phyloP scores from a whole-genome alignment of 2,888 invertebrate species.

The Aspidapion aeneum region DNA sequence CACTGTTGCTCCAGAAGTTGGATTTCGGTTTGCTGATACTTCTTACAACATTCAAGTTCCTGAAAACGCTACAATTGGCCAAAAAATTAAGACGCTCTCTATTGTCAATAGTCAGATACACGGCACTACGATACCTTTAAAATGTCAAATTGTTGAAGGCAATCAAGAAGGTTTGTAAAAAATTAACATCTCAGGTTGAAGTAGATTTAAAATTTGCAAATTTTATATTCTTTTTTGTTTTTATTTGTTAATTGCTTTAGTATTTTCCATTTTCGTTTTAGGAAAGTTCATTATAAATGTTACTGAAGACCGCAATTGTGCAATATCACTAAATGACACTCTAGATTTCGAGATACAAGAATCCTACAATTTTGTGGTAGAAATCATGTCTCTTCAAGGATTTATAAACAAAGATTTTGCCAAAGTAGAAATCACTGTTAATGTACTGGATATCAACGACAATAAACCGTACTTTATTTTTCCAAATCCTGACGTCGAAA shows the following conservation, averaged over 20 bases:
- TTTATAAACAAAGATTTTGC: constrained; percentile 75
- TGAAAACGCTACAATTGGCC: constrained; percentile 69
- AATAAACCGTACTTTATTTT: constrained; percentile 81
- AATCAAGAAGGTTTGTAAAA: constrained; percentile 63
- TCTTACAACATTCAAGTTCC: constrained; percentile 78
- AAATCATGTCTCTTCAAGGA: constrained; percentile 76
- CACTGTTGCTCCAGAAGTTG: constrained; percentile 61
- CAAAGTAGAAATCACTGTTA: constrained; percentile 72
- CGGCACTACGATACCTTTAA: constrained; percentile 66
- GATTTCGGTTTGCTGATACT: constrained; percentile 84
- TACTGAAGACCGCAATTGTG: constrained; percentile 79
- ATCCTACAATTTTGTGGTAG: constrained; percentile 71
- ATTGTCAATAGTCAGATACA: constrained; percentile 71
- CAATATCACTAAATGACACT: constrained; percentile 66
- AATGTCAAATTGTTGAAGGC: constrained; percentile 74
- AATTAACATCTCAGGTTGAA: not conserved
- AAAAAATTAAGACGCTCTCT: constrained; percentile 66
- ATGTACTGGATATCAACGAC: constrained; percentile 86
- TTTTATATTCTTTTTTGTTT: not conserved
- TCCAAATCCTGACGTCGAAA: constrained; percentile 53
- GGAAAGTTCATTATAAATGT: constrained; percentile 70
- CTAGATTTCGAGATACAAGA: constrained; percentile 77
- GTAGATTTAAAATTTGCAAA: not conserved
- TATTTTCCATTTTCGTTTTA: constrained; percentile 39
- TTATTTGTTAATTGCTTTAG: not conserved